Evolutionary conservation across 2,797 vertebrate genomes (phyloP).

Genomic region (Malacoctenus gilli): DNA sequence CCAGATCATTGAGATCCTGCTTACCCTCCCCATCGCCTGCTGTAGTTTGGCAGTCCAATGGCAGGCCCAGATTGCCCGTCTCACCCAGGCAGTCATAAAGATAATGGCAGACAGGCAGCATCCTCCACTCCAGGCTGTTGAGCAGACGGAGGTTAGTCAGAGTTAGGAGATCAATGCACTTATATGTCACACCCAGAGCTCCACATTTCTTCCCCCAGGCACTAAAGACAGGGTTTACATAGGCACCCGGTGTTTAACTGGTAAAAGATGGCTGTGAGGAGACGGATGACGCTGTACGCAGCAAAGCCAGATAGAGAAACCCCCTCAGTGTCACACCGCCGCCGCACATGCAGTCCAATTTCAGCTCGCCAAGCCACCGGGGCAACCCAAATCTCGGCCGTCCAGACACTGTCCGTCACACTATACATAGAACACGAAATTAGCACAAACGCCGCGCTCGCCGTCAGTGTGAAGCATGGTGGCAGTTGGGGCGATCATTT

Average conservation of each 20-base stretch:
- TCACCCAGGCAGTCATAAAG: slow-evolving; percentile 59
- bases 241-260: slow-evolving; percentile 57
- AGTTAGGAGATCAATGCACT: slow-evolving; percentile 67
- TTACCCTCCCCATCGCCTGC: slow-evolving; percentile 22
- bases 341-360: slow-evolving; percentile 49
- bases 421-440: slow-evolving; percentile 71
- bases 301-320: slow-evolving; percentile 27
- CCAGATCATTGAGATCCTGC: slow-evolving; percentile 22
- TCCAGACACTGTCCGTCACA: slow-evolving; percentile 66
- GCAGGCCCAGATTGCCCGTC: slow-evolving; percentile 48
- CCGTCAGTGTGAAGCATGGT: slow-evolving; percentile 71
- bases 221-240: slow-evolving; percentile 61
- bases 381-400: slow-evolving; percentile 69
- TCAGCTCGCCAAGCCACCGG: slow-evolving; percentile 54
- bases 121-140: slow-evolving; percentile 56
- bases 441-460: slow-evolving; percentile 66
- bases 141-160: slow-evolving; percentile 63
- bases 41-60: slow-evolving; percentile 46
- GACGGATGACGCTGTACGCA: slow-evolving; percentile 30
- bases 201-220: slow-evolving; percentile 59
- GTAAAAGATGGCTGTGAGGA: slow-evolving; percentile 29
- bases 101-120: slow-evolving; percentile 61
- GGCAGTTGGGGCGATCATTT: slow-evolving; percentile 71
- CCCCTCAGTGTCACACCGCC: slow-evolving; percentile 39
- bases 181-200: slow-evolving; percentile 64